Evolutionary conservation across 1,140 invertebrate genomes (phyloP).

Genomic region (Lepidotrigona ventralis): DNA sequence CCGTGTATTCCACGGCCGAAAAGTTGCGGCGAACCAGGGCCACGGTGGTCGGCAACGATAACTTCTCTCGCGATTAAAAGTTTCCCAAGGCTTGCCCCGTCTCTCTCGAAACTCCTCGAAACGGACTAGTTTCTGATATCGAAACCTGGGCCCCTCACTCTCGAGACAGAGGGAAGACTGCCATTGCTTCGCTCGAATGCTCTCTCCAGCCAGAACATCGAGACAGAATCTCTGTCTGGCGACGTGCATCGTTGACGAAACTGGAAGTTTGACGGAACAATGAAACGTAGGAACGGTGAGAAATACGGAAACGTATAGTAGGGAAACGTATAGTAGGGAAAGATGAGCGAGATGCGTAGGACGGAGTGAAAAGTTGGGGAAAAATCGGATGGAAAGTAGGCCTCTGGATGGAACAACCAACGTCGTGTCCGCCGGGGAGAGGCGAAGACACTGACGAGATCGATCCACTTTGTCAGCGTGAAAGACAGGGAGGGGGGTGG

Average conservation of each 20-base stretch:
- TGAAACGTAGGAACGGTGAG: background rate
- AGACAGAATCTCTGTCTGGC: background rate
- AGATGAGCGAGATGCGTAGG: background rate
- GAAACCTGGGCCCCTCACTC: background rate
- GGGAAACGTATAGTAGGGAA: too few species aligned
- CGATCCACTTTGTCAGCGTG: constrained; percentile 65
- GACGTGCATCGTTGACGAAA: background rate
- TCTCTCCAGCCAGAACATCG: background rate
- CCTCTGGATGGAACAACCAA: constrained; percentile 31
- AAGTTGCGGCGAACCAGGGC: background rate
- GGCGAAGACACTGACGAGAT: constrained; percentile 60
- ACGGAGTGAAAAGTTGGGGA: constrained; percentile 55
- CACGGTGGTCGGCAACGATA: constrained; percentile 3
- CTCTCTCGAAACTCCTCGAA: background rate
- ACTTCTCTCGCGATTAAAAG: constrained; percentile 23
- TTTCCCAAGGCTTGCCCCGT: background rate
- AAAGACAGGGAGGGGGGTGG: constrained; percentile 52
- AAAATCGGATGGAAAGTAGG: constrained; percentile 54
- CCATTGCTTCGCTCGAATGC: background rate
- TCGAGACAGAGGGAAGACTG: background rate
- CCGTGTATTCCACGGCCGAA: constrained; percentile 22
- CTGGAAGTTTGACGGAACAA: background rate
- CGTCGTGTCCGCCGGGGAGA: background rate
- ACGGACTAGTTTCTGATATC: background rate
- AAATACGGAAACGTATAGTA: too few species aligned